Evolutionary conservation across 2,888 invertebrate species (phyloP).

Genomic region (Cyaniris semiargus): DNA sequence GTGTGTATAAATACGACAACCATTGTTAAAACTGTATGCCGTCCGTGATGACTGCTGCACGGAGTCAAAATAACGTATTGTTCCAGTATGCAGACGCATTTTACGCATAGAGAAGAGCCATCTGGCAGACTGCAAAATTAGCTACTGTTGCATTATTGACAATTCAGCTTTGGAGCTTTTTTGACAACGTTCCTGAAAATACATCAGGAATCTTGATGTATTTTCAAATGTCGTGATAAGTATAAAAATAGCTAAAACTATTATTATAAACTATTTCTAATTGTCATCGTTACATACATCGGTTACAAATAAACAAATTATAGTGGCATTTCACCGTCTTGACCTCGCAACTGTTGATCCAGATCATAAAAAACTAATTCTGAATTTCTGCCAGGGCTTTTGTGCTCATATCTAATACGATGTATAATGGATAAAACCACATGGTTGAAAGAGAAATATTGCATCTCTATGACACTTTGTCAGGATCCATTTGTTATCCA

Average conservation of each 20-base stretch:
- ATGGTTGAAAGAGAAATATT: constrained; percentile 73
- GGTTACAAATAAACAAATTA: not conserved
- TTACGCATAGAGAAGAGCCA: not conserved
- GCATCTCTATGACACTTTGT: constrained; percentile 68
- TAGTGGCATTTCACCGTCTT: constrained; percentile 22
- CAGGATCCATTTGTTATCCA: constrained; percentile 67
- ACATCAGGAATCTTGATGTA: too few relatives aligned
- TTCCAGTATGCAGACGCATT: constrained; percentile 52
- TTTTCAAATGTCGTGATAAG: not conserved
- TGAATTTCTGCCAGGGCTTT: constrained; percentile 47
- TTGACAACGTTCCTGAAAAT: not conserved
- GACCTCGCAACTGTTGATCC: constrained; percentile 29
- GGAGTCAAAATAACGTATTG: constrained; percentile 72
- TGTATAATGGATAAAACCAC: constrained; percentile 74
- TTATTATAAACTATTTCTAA: not conserved
- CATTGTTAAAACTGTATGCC: constrained; percentile 57
- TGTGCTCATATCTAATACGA: constrained; percentile 55
- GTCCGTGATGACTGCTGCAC: constrained; percentile 46
- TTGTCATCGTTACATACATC: not conserved
- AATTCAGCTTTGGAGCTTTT: not conserved
- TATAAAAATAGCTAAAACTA: too few relatives aligned
- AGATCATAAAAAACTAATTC: constrained; percentile 35
- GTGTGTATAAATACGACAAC: constrained; percentile 43
- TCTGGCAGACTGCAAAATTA: not conserved
- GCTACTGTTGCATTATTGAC: not conserved